Percentiles rank a stretch among this genome's conserved stretches.
These are phyloP conservation scores for Mythimna pallens DNA, from an alignment of 2,888 invertebrate species.

Conservation along the genomic window DNA sequence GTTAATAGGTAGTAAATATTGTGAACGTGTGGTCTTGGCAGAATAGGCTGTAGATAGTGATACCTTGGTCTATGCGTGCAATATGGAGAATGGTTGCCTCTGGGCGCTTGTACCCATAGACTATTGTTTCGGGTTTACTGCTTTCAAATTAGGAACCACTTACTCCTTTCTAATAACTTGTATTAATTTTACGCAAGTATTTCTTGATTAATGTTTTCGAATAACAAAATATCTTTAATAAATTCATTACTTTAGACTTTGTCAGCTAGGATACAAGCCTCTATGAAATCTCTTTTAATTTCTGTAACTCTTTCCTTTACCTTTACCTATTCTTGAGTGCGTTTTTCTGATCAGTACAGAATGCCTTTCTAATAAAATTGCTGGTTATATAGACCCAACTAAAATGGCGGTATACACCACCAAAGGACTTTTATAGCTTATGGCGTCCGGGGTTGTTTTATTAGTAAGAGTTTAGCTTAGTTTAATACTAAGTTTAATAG, in stretches of 20 bases:
- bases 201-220: neutral
- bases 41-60: constrained; percentile 12
- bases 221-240: neutral
- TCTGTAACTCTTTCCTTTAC: neutral
- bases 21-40: constrained; percentile 19
- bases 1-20: constrained; percentile 27
- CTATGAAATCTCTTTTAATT: neutral
- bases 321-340: neutral
- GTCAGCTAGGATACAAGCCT: neutral
- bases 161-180: neutral
- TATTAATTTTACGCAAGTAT: neutral
- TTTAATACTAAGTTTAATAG: neutral
- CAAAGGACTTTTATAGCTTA: constrained; percentile 36
- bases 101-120: constrained; percentile 10
- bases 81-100: constrained; percentile 19
- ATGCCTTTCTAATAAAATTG: constrained; percentile 18
- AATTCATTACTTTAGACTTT: neutral
- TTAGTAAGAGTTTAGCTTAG: constrained; percentile 10
- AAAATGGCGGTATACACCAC: constrained; percentile 20
- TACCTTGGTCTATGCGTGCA: constrained; percentile 15
- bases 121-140: constrained; percentile 21
- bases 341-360: constrained; percentile 21
- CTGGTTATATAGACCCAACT: constrained; percentile 18
- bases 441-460: constrained; percentile 22
- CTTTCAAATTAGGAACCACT: neutral